A percentile compares a stretch with the other conserved stretches of the same genome.
Evolutionary conservation across 2,888 invertebrate genomes (phyloP).

Genomic region (Elegia similella): DNA sequence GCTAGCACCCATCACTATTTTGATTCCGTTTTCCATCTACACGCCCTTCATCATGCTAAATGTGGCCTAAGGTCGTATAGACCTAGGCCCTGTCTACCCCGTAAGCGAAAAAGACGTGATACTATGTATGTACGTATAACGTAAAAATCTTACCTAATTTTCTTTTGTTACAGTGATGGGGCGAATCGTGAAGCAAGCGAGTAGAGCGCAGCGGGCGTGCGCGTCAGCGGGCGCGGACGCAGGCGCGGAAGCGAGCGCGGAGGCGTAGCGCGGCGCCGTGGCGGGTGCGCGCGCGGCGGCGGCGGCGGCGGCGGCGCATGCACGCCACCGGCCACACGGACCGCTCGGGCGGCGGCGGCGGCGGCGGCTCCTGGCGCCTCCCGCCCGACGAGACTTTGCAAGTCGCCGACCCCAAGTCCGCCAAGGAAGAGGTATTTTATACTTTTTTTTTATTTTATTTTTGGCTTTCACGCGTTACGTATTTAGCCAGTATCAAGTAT

Average conservation of each 20-base stretch:
- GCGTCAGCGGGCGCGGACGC: slow-evolving; percentile 34
- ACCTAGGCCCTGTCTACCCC: too few relatives aligned
- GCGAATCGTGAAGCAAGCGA: slow-evolving; percentile 39
- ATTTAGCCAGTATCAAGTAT: too few relatives aligned
- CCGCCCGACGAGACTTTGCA: slow-evolving; percentile 96
- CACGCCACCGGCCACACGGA: slow-evolving; percentile 94
- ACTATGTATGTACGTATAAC: too few relatives aligned
- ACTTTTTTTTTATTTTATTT: too few relatives aligned
- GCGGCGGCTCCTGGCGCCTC: slow-evolving; percentile 91
- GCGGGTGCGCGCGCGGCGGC: slow-evolving; percentile 83
- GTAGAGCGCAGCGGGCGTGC: slow-evolving; percentile 39
- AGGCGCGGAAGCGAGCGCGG: slow-evolving; percentile 49
- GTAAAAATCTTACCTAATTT: too few relatives aligned
- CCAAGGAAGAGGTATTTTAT: slow-evolving; percentile 85
- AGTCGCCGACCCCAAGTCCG: slow-evolving; percentile 91
- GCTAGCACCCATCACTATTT: too few relatives aligned
- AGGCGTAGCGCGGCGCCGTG: slow-evolving; percentile 78
- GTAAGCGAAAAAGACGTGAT: too few relatives aligned
- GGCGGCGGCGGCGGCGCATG: slow-evolving; percentile 85
- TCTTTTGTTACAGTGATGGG: slow-evolving; percentile 50
- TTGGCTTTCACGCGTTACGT: too few relatives aligned
- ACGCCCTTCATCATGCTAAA: too few relatives aligned
- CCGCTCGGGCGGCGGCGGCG: slow-evolving; percentile 86
- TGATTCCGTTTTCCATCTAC: too few relatives aligned
- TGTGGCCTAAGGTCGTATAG: too few relatives aligned